phyloP scores from a whole-genome alignment of 2,888 invertebrate genomes.

The Anorthoa munda region DNA sequence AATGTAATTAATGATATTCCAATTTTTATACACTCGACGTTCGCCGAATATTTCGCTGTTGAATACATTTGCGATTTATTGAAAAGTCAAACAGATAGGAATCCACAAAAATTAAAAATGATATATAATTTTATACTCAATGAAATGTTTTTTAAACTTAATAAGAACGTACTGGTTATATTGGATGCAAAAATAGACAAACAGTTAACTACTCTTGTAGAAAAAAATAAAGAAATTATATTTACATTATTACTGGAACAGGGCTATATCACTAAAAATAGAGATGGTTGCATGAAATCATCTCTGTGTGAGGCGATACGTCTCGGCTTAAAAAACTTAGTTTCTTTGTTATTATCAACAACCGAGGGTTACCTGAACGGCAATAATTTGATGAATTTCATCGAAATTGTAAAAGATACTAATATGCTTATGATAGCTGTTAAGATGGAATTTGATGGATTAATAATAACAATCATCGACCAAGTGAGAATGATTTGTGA shows the following conservation, averaged over 20 bases:
- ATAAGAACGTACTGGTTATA: conserved; percentile 3
- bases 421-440: conserved; percentile 26
- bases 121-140: conserved; percentile 20
- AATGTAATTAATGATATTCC: conserved; percentile 20
- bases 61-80: conserved; percentile 26
- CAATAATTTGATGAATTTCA: conserved; percentile 11
- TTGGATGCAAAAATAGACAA: conserved; percentile 17
- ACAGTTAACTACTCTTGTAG: not conserved
- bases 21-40: conserved; percentile 22
- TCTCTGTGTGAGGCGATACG: conserved; percentile 23
- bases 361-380: not conserved
- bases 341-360: not conserved
- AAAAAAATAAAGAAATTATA: too few relatives aligned
- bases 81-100: not conserved
- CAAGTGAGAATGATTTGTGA: not conserved
- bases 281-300: not conserved
- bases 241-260: conserved; percentile 11
- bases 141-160: conserved; percentile 18
- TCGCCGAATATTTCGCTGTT: conserved; percentile 34
- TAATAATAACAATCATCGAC: conserved; percentile 1
- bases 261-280: not conserved
- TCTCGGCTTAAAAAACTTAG: conserved; percentile 2
- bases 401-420: conserved; percentile 12
- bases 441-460: conserved; percentile 28
- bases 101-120: not conserved